Evolutionary conservation across 92 coral and sea anemone species (phyloP).

Genomic region (Heliopora coerulea): DNA sequence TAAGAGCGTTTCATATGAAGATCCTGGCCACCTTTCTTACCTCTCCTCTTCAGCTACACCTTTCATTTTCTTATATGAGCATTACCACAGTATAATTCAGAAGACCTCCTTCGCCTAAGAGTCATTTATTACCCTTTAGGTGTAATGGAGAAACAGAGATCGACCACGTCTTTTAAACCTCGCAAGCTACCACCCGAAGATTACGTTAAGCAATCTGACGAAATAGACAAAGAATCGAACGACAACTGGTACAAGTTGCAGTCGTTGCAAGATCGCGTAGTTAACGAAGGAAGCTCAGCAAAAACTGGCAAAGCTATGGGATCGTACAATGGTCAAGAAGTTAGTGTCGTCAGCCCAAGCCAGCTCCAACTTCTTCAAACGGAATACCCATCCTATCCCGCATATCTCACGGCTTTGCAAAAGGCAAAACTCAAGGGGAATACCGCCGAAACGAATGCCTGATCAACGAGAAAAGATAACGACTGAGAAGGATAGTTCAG

Average conservation of each 20-base stretch:
- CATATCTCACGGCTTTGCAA: constrained; percentile 28
- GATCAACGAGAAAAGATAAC: too few species aligned
- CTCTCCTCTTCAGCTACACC: too few species aligned
- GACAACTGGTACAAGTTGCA: constrained; percentile 37
- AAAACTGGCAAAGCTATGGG: constrained; percentile 63
- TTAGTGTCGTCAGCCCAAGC: constrained; percentile 76
- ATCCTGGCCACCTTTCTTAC: too few species aligned
- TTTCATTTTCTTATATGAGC: too few species aligned
- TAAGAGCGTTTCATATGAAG: too few species aligned
- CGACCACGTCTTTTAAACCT: background rate
- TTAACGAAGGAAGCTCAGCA: constrained; percentile 52
- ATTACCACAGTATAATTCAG: too few species aligned
- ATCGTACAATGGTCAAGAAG: constrained; percentile 55
- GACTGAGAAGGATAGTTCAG: too few species aligned
- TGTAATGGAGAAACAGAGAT: background rate
- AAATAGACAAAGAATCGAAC: constrained; percentile 19
- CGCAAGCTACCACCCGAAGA: background rate
- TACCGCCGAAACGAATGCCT: too few species aligned
- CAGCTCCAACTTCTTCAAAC: constrained; percentile 85
- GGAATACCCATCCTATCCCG: constrained; percentile 74
- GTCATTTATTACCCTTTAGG: background rate
- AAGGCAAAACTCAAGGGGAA: constrained; percentile 20
- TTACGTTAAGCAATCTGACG: constrained; percentile 17
- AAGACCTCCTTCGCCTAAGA: too few species aligned
- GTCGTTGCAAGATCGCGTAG: constrained; percentile 44